Conservation (phyloP, 2,113 vertebrate genomes). For the Ameiurus melas region DNA sequence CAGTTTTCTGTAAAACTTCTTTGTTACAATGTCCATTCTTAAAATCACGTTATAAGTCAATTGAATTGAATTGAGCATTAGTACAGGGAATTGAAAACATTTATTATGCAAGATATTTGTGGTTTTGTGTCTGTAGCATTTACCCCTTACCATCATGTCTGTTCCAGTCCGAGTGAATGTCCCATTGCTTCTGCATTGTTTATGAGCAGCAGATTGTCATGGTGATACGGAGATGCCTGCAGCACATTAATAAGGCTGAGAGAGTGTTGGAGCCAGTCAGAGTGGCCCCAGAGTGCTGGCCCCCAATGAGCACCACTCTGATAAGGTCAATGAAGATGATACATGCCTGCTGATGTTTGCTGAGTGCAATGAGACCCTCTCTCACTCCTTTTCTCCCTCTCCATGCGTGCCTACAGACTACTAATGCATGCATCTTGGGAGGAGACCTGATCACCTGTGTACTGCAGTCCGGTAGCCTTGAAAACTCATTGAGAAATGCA, state of each 20-base stretch:
- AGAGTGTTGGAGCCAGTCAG: conserved; percentile 46
- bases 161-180: conserved; percentile 37
- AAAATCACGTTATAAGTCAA: not conserved
- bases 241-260: conserved; percentile 54
- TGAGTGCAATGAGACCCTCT: conserved; percentile 47
- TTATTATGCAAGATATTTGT: conserved; percentile 4
- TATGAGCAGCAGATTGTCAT: conserved; percentile 56
- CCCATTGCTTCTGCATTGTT: conserved; percentile 49
- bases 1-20: not conserved
- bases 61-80: not conserved
- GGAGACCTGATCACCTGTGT: conserved; percentile 40
- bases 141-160: conserved; percentile 9
- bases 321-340: conserved; percentile 59
- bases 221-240: conserved; percentile 43
- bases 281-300: conserved; percentile 42
- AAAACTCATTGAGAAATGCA: conserved; percentile 8
- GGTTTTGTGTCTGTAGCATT: conserved; percentile 4
- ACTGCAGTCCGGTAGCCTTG: conserved; percentile 46
- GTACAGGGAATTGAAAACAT: not conserved
- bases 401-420: conserved; percentile 37
- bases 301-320: conserved; percentile 49
- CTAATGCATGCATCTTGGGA: conserved; percentile 53
- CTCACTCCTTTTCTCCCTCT: conserved; percentile 23
- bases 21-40: not conserved
- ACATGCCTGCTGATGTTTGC: conserved; percentile 55